Conservation (phyloP, 2,113 vertebrate genomes). For the Archilochus colubris region DNA sequence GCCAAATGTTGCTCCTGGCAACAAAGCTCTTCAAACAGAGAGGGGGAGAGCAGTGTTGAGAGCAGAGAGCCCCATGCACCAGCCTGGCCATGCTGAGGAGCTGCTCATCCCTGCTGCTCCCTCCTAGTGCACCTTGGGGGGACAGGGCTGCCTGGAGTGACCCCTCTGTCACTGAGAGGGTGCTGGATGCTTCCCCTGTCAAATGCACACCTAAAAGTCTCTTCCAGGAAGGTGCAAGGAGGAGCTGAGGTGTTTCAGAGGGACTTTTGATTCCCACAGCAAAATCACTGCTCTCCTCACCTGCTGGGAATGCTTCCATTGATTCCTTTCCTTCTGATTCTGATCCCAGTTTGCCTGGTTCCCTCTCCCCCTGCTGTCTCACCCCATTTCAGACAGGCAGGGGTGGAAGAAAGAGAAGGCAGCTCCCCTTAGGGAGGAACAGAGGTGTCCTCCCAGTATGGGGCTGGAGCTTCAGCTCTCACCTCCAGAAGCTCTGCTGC, state of each 20-base stretch:
- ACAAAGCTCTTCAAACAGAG: not conserved
- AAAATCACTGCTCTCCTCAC: not conserved
- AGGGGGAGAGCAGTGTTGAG: not conserved
- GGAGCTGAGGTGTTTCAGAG: not conserved
- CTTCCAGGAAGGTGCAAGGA: not conserved
- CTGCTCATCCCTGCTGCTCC: not conserved
- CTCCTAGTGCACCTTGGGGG: not conserved
- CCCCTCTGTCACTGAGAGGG: not conserved
- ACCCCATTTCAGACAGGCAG: not conserved
- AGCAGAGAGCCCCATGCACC: not conserved
- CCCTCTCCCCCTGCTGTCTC: not conserved
- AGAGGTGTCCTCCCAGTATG: not conserved
- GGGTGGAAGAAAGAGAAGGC: not conserved
- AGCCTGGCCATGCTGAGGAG: not conserved
- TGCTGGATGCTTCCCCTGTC: accelerated
- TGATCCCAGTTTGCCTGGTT: not conserved
- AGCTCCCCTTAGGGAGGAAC: not conserved
- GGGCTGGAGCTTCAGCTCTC: not conserved
- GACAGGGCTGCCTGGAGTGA: not conserved
- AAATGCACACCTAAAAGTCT: not conserved
- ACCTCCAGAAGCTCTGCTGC: not conserved
- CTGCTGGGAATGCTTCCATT: not conserved
- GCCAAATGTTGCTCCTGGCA: constrained; percentile 24
- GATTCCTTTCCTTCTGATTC: not conserved
- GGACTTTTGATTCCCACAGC: not conserved